Base-by-base conservation (phyloP, 2,888 invertebrate genomes). In the Gortyna flavago region DNA sequence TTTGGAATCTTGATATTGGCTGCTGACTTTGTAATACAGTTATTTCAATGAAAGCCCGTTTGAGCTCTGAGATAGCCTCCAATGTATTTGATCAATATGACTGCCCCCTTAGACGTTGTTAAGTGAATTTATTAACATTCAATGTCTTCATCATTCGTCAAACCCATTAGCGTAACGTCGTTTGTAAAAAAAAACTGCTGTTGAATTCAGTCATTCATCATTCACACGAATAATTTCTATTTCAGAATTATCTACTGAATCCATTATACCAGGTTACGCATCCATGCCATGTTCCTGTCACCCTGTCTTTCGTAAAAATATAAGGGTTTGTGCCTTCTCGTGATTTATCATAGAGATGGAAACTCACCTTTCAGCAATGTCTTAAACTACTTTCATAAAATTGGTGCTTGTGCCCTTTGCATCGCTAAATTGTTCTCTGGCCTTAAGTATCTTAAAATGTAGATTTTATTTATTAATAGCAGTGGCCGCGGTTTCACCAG, bases 1-100 rank as follows among this genome's bases (percentile, higher is more conserved):
- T 66, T 82, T 41, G 76, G 35, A 41, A n/a, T 62, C 13, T 6
- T 2, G 8, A 65, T 66, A 69, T 67, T 57, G 38, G 32, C 13
- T 51, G 32, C 13, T 51, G 59, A 59, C 29, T 61, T 66, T 65
- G 44, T 48, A 32, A 77, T 54, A 8, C n/a, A 7, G 18, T 35
- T 38, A 54, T 72, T 54, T 18, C 2, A 13, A 25, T 57, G 8
- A n/a, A 38, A 59, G n/a, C 57, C 13, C n/a, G 57, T 57, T 57
- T 57, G n/a, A n/a, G 57, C n/a, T 57, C n/a, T 57, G 57, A 13
- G 13, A 57, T 57, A n/a, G n/a, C 29, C 6, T 57, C 13, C 57
- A n/a, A 29, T 57, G n/a, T 57, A 57, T 57, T 57, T 57, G 13
- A 6, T 57, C n/a, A 57, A 6, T n/a, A n/a, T 48, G 4, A 11